Percentiles rank a stretch among this genome's conserved stretches.
These are phyloP conservation scores for Sesamia nonagrioides DNA, from an alignment of 1,140 invertebrate species.

Conservation along the genomic window DNA sequence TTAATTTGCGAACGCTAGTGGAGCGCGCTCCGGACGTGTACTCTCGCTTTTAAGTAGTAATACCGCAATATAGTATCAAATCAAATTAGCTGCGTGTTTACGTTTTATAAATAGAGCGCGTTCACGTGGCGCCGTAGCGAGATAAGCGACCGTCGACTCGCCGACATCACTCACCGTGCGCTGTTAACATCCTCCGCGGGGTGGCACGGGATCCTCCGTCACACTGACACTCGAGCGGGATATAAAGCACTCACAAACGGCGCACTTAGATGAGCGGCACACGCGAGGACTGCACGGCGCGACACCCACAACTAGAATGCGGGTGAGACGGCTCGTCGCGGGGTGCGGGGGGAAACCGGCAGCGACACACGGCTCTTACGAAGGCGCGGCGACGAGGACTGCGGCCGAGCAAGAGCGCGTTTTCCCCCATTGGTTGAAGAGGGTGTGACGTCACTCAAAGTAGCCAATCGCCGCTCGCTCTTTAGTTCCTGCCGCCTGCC, in stretches of 20 bases:
- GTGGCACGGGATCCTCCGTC: constrained; percentile 75
- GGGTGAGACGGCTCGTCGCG: constrained; percentile 80
- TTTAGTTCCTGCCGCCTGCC: constrained; percentile 64
- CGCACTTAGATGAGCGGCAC: constrained; percentile 85
- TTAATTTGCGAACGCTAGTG: constrained; percentile 71
- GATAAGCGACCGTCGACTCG: constrained; percentile 76
- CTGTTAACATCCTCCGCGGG: constrained; percentile 86
- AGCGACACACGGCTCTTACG: constrained; percentile 81
- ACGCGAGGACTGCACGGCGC: constrained; percentile 85
- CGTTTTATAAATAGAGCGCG: constrained; percentile 85
- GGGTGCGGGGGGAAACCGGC: constrained; percentile 71
- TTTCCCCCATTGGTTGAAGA: constrained; percentile 77
- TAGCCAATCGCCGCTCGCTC: constrained; percentile 72
- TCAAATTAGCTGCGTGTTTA: constrained; percentile 85
- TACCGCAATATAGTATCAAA: constrained; percentile 76
- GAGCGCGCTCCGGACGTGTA: constrained; percentile 62
- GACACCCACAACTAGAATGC: constrained; percentile 87
- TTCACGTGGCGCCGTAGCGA: constrained; percentile 82
- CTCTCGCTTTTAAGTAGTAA: constrained; percentile 72
- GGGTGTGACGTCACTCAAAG: constrained; percentile 76
- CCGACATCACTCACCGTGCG: constrained; percentile 82
- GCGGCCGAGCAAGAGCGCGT: constrained; percentile 77
- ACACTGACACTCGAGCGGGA: constrained; percentile 85
- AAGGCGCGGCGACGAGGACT: constrained; percentile 84
- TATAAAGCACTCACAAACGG: constrained; percentile 85